phyloP scores from a whole-genome alignment of 2,113 vertebrate species.

The Oxyruncus cristatus region DNA sequence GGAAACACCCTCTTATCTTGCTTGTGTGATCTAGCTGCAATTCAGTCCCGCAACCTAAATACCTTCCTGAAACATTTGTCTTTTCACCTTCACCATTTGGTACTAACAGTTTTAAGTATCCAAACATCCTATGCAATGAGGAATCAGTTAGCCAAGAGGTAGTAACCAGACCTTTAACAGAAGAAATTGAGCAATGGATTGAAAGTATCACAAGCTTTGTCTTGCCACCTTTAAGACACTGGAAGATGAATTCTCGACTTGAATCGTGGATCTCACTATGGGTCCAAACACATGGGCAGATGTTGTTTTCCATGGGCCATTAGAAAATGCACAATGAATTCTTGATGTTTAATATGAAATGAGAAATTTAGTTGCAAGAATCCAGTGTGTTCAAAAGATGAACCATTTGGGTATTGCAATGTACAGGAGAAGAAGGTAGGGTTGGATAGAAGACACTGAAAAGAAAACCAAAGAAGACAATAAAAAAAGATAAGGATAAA shows the following conservation, averaged over 20 bases:
- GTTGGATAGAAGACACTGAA: neutral
- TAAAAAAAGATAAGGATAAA: neutral
- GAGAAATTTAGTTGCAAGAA: neutral
- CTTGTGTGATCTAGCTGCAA: neutral
- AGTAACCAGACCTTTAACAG: neutral
- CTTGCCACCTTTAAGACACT: accelerated
- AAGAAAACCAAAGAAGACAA: neutral
- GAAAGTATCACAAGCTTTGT: neutral
- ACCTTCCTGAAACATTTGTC: neutral
- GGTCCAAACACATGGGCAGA: neutral
- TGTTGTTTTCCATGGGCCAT: neutral
- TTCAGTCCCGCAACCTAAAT: neutral
- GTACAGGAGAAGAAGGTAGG: neutral
- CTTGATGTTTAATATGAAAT: neutral
- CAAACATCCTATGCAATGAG: neutral
- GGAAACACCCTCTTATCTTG: neutral
- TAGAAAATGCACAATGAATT: neutral
- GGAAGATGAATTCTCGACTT: neutral
- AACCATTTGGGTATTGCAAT: neutral
- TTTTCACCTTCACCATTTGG: neutral
- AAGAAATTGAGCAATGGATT: neutral
- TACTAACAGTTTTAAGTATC: neutral
- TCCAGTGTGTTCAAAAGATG: neutral
- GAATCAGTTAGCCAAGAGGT: neutral
- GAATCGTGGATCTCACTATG: neutral